Percentiles rank a stretch among this genome's conserved stretches.
These are phyloP conservation scores for Bovichtus variegatus DNA, from an alignment of 2,797 vertebrate species.

Conservation along the genomic window DNA sequence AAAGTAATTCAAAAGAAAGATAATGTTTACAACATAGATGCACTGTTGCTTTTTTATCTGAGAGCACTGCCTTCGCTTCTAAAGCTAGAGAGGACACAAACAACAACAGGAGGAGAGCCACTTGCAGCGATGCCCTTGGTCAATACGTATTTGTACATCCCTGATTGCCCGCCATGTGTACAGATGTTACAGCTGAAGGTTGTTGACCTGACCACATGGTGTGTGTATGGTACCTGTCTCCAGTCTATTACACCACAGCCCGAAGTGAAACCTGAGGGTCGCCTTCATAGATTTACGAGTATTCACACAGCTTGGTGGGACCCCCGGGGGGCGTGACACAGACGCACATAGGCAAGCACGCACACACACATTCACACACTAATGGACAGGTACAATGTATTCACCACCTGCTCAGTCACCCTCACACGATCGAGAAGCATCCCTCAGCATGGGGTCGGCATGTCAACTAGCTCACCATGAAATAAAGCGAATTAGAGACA, in stretches of 20 bases:
- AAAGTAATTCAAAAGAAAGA: constrained; percentile 55
- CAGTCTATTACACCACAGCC: constrained; percentile 57
- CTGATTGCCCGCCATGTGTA: constrained; percentile 51
- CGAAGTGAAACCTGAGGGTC: constrained; percentile 55
- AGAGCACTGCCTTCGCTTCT: constrained; percentile 21
- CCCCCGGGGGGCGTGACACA: constrained; percentile 44
- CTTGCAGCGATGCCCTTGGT: constrained; percentile 54
- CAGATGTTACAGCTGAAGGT: constrained; percentile 68
- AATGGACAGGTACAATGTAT: constrained; percentile 47
- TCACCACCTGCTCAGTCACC: constrained; percentile 52
- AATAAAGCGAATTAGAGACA: constrained; percentile 36
- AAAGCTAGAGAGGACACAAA: constrained; percentile 27
- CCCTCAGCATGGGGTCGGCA: constrained; percentile 50
- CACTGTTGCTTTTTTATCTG: constrained; percentile 33
- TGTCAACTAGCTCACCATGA: constrained; percentile 51
- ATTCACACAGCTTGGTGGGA: constrained; percentile 45
- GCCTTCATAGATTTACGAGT: constrained; percentile 59
- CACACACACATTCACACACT: constrained; percentile 31
- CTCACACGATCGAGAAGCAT: constrained; percentile 36
- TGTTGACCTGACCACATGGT: constrained; percentile 63
- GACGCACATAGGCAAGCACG: constrained; percentile 23
- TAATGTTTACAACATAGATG: constrained; percentile 39
- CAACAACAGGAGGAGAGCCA: constrained; percentile 45
- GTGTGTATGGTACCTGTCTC: constrained; percentile 37
- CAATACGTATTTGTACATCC: constrained; percentile 41